Evolutionary conservation across 2,113 vertebrate species (phyloP).

Genomic region (Pipra filicauda): DNA sequence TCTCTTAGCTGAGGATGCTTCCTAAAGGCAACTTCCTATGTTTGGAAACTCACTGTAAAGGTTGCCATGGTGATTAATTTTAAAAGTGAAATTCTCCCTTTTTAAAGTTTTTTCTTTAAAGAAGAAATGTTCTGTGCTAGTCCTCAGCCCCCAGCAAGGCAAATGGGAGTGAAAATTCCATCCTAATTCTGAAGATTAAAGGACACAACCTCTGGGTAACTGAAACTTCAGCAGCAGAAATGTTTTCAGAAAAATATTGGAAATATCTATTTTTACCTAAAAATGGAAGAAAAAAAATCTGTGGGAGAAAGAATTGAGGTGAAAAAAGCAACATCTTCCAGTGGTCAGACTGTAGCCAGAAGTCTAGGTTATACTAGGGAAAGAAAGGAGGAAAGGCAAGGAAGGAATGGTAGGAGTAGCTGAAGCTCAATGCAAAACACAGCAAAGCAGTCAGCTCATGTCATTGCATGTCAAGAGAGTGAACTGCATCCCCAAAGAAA

Average conservation of each 20-base stretch:
- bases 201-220: not conserved
- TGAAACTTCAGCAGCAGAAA: not conserved
- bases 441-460: not conserved
- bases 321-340: not conserved
- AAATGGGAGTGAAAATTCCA: not conserved
- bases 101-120: slow-evolving; percentile 63
- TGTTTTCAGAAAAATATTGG: not conserved
- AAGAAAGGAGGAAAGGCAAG: not conserved
- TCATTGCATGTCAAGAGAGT: not conserved
- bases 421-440: not conserved
- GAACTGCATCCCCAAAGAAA: not conserved
- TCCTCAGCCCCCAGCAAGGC: not conserved
- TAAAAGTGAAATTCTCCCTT: slow-evolving; percentile 50
- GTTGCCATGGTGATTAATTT: slow-evolving; percentile 68
- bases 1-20: slow-evolving; percentile 27
- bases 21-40: slow-evolving; percentile 62
- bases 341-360: not conserved
- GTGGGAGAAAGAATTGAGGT: not conserved
- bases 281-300: not conserved
- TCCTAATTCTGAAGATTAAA: not conserved
- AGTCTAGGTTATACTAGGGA: not conserved
- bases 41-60: slow-evolving; percentile 61
- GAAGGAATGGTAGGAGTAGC: not conserved
- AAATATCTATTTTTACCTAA: not conserved
- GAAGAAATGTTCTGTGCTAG: slow-evolving; percentile 1